Conservation (phyloP, 2,888 invertebrate genomes). For the Euplexia lucipara region DNA sequence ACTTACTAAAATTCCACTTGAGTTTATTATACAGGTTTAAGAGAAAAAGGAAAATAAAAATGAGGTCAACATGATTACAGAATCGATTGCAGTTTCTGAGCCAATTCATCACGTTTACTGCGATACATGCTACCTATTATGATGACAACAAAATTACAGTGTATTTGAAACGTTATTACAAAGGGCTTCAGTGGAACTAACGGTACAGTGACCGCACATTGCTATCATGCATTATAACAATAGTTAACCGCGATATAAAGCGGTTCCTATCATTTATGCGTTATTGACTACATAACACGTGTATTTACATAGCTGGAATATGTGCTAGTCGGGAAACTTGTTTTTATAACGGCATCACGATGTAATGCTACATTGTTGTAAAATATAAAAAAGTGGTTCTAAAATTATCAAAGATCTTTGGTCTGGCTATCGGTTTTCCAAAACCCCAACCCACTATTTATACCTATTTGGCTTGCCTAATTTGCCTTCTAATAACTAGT, state of each 20-base stretch:
- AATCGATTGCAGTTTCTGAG: constrained; percentile 7
- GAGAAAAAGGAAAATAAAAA: background rate
- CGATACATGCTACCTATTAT: constrained; percentile 22
- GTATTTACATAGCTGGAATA: constrained; percentile 38
- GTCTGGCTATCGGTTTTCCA: background rate
- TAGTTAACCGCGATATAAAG: constrained; percentile 38
- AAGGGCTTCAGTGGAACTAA: constrained; percentile 34
- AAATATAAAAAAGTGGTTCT: constrained; percentile 4
- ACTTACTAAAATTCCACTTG: constrained; percentile 1
- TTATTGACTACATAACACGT: constrained; percentile 31
- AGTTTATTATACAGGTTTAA: background rate
- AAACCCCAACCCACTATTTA: background rate
- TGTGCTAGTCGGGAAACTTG: constrained; percentile 10
- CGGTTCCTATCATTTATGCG: constrained; percentile 26
- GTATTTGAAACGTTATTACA: constrained; percentile 30
- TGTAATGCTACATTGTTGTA: constrained; percentile 15
- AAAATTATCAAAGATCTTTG: background rate
- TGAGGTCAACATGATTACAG: constrained; percentile 9
- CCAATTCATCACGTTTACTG: constrained; percentile 11
- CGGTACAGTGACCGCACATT: constrained; percentile 34
- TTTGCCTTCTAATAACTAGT: background rate
- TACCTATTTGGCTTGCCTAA: background rate
- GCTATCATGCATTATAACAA: constrained; percentile 36
- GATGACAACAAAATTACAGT: constrained; percentile 37
- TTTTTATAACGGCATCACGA: constrained; percentile 15